These are phyloP conservation scores for Sternarchorhynchus goeldii DNA, from an alignment of 2,797 vertebrate genomes.

Conservation along the genomic window DNA sequence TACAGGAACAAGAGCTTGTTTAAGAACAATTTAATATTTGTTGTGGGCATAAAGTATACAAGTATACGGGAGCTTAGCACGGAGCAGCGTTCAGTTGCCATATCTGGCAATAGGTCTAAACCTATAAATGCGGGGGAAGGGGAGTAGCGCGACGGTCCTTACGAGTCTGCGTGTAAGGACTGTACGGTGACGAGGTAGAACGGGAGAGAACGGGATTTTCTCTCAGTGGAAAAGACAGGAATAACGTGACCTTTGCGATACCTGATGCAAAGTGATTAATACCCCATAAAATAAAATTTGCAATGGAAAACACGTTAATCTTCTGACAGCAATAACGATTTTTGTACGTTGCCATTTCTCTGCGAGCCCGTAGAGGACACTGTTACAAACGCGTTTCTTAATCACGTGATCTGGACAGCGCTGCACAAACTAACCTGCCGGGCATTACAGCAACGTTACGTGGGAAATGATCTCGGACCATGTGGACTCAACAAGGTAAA, in stretches of 20 bases:
- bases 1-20: constrained; percentile 46
- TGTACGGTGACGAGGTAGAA: constrained; percentile 5
- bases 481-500: no score
- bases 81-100: constrained; percentile 42
- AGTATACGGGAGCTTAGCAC: constrained; percentile 28
- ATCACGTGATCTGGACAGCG: neutral
- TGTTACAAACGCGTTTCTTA: neutral
- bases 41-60: constrained; percentile 49
- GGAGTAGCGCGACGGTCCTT: constrained; percentile 8
- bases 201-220: neutral
- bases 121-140: neutral
- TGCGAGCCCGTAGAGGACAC: neutral
- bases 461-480: no score
- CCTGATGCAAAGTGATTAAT: constrained; percentile 22
- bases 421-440: neutral
- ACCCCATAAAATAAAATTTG: neutral
- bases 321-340: neutral
- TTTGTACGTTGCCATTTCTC: constrained; percentile 1
- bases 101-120: constrained; percentile 40
- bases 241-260: constrained; percentile 29
- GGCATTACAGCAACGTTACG: neutral
- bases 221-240: constrained; percentile 2
- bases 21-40: constrained; percentile 35
- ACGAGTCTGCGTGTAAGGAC: constrained; percentile 11
- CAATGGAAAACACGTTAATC: constrained; percentile 18